phyloP scores from a whole-genome alignment of 2,113 vertebrate genomes.

The Picathartes gymnocephalus region DNA sequence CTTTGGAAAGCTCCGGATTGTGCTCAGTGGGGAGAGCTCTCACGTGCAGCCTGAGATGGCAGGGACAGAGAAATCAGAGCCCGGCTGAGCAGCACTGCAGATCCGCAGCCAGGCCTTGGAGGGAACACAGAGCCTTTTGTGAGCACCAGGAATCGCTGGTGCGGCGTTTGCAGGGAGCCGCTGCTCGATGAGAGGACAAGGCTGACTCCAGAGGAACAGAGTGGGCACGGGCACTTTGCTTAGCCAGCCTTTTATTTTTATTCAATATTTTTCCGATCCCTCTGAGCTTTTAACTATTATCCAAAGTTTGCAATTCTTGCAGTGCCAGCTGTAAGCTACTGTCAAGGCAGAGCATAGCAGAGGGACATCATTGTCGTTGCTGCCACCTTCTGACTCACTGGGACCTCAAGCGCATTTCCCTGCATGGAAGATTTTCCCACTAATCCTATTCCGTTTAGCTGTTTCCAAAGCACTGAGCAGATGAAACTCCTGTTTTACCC shows the following conservation, averaged over 20 bases:
- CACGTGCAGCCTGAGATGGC: rapidly evolving
- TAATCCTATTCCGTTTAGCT: background rate
- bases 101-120: background rate
- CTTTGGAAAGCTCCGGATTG: background rate
- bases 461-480: background rate
- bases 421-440: background rate
- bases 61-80: background rate
- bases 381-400: slow-evolving; percentile 30
- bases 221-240: background rate
- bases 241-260: background rate
- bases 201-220: background rate
- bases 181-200: background rate
- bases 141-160: background rate
- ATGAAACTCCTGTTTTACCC: background rate
- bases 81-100: rapidly evolving
- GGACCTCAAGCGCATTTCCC: background rate
- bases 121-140: background rate
- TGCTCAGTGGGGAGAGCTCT: background rate
- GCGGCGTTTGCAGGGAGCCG: rapidly evolving
- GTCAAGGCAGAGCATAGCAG: background rate
- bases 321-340: background rate
- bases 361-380: background rate
- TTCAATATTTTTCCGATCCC: background rate
- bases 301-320: background rate
- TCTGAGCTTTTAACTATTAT: background rate